Conservation (phyloP, 2,888 invertebrate species). For the Synanthedon tipuliformis region DNA sequence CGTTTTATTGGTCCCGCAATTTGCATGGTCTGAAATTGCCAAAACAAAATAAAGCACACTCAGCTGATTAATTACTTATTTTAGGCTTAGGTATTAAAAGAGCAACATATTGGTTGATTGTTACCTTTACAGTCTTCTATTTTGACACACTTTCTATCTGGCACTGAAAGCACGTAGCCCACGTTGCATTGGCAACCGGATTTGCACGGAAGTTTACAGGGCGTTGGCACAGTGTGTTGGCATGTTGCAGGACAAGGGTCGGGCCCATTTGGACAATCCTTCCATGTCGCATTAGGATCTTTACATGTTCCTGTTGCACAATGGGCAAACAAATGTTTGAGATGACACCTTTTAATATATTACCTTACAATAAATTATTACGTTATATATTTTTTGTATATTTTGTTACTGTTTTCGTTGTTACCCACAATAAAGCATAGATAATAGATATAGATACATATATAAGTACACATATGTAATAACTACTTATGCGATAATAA, state of each 20-base stretch:
- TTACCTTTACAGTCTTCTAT: constrained; percentile 6
- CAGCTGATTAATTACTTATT: background rate
- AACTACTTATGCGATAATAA: too few relatives aligned
- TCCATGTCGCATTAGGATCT: constrained; percentile 8
- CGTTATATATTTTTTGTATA: too few relatives aligned
- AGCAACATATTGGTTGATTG: background rate
- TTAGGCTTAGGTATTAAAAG: background rate
- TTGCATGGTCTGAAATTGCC: constrained; percentile 4
- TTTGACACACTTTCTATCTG: constrained; percentile 4
- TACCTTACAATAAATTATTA: background rate
- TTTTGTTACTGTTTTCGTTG: too few relatives aligned
- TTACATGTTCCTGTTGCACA: constrained; percentile 5
- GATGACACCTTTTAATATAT: background rate
- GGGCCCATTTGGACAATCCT: constrained; percentile 1
- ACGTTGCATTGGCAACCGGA: constrained; percentile 7
- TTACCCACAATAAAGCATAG: too few relatives aligned
- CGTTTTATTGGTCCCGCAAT: constrained; percentile 6
- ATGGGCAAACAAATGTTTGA: background rate
- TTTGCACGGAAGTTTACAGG: background rate
- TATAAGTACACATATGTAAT: too few relatives aligned
- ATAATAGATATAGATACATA: too few relatives aligned
- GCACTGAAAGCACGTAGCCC: constrained; percentile 7
- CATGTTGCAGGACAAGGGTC: constrained; percentile 7
- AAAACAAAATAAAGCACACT: background rate
- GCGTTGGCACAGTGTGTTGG: constrained; percentile 4